phyloP scores from a whole-genome alignment of 2,113 vertebrate genomes.

The Paracanthobrama guichenoti region DNA sequence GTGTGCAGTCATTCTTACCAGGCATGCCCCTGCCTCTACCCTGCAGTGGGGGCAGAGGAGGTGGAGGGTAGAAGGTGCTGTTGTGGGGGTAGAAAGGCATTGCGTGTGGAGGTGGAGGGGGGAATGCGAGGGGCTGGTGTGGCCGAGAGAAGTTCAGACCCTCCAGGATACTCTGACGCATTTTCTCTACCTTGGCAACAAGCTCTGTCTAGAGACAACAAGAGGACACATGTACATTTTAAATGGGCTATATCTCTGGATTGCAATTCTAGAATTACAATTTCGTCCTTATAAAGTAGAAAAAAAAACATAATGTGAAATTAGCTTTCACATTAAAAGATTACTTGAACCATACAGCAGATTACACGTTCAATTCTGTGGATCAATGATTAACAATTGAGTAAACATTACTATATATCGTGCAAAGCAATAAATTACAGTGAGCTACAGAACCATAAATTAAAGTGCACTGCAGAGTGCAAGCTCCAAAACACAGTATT shows the following conservation, averaged over 20 bases:
- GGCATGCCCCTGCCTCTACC: slow-evolving; percentile 85
- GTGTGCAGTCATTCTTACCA: slow-evolving; percentile 73
- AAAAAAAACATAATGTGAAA: too few relatives aligned
- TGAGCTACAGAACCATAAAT: neutral
- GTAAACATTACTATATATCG: neutral
- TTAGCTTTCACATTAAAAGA: too few relatives aligned
- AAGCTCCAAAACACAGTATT: neutral
- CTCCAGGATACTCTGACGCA: slow-evolving; percentile 95
- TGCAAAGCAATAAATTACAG: neutral
- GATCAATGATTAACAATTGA: neutral
- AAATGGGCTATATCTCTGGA: neutral
- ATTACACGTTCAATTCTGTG: too few relatives aligned
- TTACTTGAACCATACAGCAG: too few relatives aligned
- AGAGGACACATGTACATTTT: neutral
- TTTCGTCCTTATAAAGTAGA: too few relatives aligned
- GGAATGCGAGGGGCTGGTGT: slow-evolving; percentile 85
- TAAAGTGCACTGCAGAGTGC: neutral
- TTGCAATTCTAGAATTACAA: neutral
- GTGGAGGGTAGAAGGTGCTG: slow-evolving; percentile 81
- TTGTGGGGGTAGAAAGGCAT: slow-evolving; percentile 90
- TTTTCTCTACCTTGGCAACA: slow-evolving; percentile 92
- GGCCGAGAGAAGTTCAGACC: slow-evolving; percentile 89
- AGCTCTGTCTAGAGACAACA: slow-evolving; percentile 79
- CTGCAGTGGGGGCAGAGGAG: slow-evolving; percentile 84
- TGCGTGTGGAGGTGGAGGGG: slow-evolving; percentile 79